These are phyloP conservation scores for Polymixis flavicincta DNA, from an alignment of 2,888 invertebrate species.

Conservation along the genomic window DNA sequence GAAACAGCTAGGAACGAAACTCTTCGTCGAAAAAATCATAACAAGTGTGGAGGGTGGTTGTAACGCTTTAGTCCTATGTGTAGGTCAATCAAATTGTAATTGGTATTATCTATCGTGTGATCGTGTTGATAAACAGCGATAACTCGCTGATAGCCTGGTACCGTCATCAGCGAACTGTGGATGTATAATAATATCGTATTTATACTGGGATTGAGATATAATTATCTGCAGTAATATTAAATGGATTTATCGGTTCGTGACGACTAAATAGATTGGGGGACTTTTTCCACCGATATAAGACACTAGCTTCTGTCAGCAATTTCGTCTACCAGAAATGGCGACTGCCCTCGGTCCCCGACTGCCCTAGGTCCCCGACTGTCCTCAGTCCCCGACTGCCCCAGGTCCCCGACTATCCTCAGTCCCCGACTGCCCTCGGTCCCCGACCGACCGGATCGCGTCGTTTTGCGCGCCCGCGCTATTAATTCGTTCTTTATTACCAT, in stretches of 20 bases:
- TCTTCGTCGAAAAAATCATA: background rate
- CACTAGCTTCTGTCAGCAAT: background rate
- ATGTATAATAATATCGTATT: conserved; percentile 16
- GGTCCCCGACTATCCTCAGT: background rate
- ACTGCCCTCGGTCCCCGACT: background rate
- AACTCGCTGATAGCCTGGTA: conserved; percentile 33
- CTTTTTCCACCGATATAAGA: conserved; percentile 3
- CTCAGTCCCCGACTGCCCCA: too few species aligned
- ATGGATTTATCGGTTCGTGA: conserved; percentile 17
- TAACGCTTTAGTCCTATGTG: background rate
- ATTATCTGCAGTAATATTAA: conserved; percentile 22
- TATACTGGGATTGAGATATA: conserved; percentile 8
- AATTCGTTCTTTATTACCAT: background rate
- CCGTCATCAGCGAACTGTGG: conserved; percentile 23
- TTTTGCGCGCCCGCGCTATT: background rate
- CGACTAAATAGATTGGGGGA: conserved; percentile 7
- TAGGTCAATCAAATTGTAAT: conserved; percentile 52
- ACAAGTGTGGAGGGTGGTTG: background rate
- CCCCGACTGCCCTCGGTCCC: background rate
- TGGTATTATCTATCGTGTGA: conserved; percentile 39
- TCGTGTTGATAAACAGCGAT: conserved; percentile 46
- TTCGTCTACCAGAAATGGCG: background rate
- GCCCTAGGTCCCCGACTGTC: too few species aligned
- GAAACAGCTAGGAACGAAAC: background rate
- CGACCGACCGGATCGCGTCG: background rate